Percentiles rank a stretch among this genome's conserved stretches.
Evolutionary conservation across 2,888 invertebrate species (phyloP).

Genomic region (Eupithecia centaureata): DNA sequence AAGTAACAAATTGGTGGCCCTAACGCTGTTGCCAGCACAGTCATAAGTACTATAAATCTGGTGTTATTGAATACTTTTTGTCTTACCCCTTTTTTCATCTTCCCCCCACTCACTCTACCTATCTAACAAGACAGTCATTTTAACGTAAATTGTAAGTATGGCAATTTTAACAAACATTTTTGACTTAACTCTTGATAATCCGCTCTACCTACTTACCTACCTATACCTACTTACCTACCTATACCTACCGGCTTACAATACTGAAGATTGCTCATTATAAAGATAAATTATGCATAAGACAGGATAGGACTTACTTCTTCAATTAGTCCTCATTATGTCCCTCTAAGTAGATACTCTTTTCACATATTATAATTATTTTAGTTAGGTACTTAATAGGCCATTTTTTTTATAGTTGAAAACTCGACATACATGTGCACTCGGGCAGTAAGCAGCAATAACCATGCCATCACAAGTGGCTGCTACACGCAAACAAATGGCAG

Average conservation of each 20-base stretch:
- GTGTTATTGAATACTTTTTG: too few species aligned
- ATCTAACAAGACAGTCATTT: too few species aligned
- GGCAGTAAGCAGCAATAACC: conserved; percentile 77
- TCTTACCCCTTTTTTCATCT: too few species aligned
- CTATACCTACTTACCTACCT: neutral
- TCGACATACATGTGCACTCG: conserved; percentile 88
- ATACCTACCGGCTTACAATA: neutral
- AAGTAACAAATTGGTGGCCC: too few species aligned
- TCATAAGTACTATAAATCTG: too few species aligned
- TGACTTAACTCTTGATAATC: neutral
- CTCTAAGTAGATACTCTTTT: too few species aligned
- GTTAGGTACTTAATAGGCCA: neutral
- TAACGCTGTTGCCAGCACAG: too few species aligned
- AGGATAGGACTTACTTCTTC: too few species aligned
- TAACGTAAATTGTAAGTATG: too few species aligned
- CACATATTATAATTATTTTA: too few species aligned
- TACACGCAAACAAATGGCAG: conserved; percentile 79
- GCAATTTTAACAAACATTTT: neutral
- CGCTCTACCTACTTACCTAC: neutral
- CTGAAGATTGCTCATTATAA: neutral
- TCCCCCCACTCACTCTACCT: too few species aligned
- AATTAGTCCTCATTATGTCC: too few species aligned
- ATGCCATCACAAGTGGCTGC: conserved; percentile 83
- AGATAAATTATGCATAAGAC: neutral
- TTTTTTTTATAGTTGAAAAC: conserved; percentile 84